Evolutionary conservation across 2,113 vertebrate species (phyloP), one percentile per base, ranked within the genome.

Genomic region (Xenopus laevis): DNA sequence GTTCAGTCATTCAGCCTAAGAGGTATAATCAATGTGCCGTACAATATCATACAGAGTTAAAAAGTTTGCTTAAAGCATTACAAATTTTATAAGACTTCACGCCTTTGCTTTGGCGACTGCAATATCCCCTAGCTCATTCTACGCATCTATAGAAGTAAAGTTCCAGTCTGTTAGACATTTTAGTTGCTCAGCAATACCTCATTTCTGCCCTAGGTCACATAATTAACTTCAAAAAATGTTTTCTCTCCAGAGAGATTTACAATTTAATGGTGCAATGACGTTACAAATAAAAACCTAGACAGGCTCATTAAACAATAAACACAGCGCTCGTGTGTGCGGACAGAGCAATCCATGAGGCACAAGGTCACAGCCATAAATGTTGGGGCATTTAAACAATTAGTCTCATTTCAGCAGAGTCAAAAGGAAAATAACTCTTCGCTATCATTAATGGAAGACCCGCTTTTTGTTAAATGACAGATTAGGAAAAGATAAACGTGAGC

Each of bases 161-260:
- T 45, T 33, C 21, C 21, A 60, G 58, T 21, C 58, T 23, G 10
- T 10, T 60, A 55, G 52, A 55, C 23, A 30, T 70, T 70, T n/a
- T 18, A 18, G 30, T 27, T 12, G 57, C 66, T 64, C 60, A 63
- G 59, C 74, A 63, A 70, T 69, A 64, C 67, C 16, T 67, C 16
- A 44, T 64, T 18, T 61, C 71, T 59, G 10, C 71, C 63, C 30
- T 65, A 62, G 71, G 52, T 73, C 33, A 58, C 58, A 73, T 66
- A 57, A 73, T 73, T 66, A 73, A 66, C 71, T 66, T 66, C 53
- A 27, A 66, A 73, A 27, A 55, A 40, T 40, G 21, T 73, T 16
- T 66, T 65, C 52, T 64, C 63, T 27, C 63, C 50, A 47, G 17
- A 30, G 21, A 20, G 65, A 73, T 66, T 73, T 73, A 73, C 63